Evolutionary conservation across 2,888 invertebrate species (phyloP).

Genomic region (Callosobruchus maculatus): DNA sequence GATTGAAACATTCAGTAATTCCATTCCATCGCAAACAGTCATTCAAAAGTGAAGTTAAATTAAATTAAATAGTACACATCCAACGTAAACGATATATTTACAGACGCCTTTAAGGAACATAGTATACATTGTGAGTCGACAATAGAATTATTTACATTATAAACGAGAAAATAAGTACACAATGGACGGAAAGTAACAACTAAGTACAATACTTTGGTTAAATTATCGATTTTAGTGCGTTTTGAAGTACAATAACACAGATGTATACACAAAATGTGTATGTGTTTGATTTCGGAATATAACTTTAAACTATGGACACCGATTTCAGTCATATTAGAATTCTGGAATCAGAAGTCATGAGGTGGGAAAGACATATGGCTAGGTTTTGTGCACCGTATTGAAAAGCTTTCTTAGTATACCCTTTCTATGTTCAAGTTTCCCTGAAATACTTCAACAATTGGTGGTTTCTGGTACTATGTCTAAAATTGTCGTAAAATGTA

Average conservation of each 20-base stretch:
- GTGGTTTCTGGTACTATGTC: no score
- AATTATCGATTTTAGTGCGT: not conserved
- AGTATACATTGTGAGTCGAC: not conserved
- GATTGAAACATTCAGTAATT: not conserved
- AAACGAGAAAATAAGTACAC: not conserved
- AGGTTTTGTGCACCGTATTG: no score
- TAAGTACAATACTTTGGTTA: not conserved
- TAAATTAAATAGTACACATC: no score
- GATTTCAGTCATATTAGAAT: no score
- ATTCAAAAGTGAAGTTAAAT: not conserved
- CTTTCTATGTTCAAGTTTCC: no score
- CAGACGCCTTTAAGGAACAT: not conserved
- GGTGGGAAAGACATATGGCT: no score
- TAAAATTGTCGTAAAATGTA: no score
- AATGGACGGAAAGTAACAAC: not conserved
- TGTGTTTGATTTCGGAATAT: not conserved
- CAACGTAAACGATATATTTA: not conserved
- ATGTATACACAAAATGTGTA: not conserved
- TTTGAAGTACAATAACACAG: not conserved
- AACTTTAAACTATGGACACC: not conserved
- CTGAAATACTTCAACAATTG: no score
- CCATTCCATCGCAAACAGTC: not conserved
- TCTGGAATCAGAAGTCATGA: no score
- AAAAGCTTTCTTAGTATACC: no score
- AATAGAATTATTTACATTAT: not conserved